Evolutionary conservation across 2,888 invertebrate species (phyloP), one percentile per base, ranked within the genome.

Genomic region (Theristus sp.): DNA sequence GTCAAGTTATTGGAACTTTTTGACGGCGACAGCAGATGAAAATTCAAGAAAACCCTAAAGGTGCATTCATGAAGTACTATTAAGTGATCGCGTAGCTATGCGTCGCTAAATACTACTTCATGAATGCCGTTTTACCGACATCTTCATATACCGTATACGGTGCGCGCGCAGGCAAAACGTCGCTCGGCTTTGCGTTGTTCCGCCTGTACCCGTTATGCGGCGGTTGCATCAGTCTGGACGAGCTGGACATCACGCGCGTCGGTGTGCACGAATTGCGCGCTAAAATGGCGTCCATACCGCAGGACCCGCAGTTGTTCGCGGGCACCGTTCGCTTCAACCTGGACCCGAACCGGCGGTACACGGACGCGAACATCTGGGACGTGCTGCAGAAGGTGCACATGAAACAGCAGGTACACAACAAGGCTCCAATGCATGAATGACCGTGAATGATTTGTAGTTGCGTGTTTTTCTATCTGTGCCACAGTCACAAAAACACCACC

Each of bases 321-420:
- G 81, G 82, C 52, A 80, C 80, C 27, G 70, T 83, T 29, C 81
- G 94, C 58, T 82, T 87, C 78, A 94, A 94, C 79, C 81, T 94
- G 63, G 94, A 94, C 79, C 94, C 94, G 1, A 86, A 89, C 75
- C 80, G 82, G 66, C 75, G 76, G 1, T 82, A 85, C 75, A 77
- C 81, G 1, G 94, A 96, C 70, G 84, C 84, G 0, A 84, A 87
- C 60, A 76, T 96, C 56, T 94, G 93, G 93, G 80, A 80, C 59
- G 84, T 89, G 26, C 76, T 96, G 55, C 87, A 89, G 68, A 84
- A 86, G 71, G 86, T 90, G 0, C 89, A 93, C 79, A 81, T 94
- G 57, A 88, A 87, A 75, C 66, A 78, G 3, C 89, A 88, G 74
- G 86, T 49, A 27, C 22, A 6, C 2, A n/a, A 30, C 10, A n/a